Base-by-base conservation (phyloP, 2,113 vertebrate species). In the Probosciger aterrimus region DNA sequence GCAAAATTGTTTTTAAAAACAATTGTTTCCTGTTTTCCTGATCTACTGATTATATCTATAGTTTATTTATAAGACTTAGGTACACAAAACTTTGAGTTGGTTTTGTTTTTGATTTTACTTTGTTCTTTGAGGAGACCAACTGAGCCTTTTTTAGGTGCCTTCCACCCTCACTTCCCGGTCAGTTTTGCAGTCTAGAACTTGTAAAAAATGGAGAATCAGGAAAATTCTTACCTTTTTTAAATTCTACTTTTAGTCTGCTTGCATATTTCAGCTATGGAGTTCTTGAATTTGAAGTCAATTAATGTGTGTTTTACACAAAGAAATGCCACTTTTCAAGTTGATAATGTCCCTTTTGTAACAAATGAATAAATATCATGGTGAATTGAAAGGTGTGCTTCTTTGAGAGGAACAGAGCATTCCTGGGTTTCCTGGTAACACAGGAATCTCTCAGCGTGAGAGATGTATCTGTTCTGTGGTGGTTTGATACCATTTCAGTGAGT, bases 1-100 rank as follows among this genome's bases (percentile, higher is more conserved):
- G 63, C 49, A 83, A 90, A 82, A 90, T 67, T 94, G 35, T 62
- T 86, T 83, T 82, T 31, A 90, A 82, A 89, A 92, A 35, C 12
- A 78, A 78, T 94, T 81, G 37, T 53, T 96, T 96, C 92, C 83
- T 93, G 78, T 87, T 91, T 88, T 80, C 37, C 37, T 69, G 25
- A 35, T 75, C 47, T 74, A n/a, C 79, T 83, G 92, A 74, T 95
- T 83, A 24, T 92, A 77, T 86, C 68, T 62, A 4, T 23, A 53
- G 71, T 92, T 86, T 88, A 74, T 95, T 90, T 95, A n/a, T 74
- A 90, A 80, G 64, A 74, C 20, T 63, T 73, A 77, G 59, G 28
- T 77, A 77, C 53, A 88, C 75, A 85, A 92, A 90, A 44, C 59
- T 47, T 69, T 69, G 41, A 10, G 24, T 71, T 77, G 41, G 30